Percentiles rank a stretch among this genome's conserved stretches.
Conservation (phyloP, 1,140 invertebrate genomes). For the Lysiphlebus fabarum region DNA sequence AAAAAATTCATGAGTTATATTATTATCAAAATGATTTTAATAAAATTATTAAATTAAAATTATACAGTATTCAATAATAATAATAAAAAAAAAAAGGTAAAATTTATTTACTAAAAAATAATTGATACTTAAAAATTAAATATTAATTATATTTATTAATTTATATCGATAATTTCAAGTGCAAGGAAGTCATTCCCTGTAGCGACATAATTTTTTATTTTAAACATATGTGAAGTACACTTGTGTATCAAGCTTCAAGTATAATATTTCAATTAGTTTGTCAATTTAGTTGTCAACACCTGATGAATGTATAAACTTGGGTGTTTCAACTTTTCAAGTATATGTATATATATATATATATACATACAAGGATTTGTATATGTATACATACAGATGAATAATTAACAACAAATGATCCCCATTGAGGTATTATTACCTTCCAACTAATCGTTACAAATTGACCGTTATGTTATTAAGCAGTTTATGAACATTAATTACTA, state of each 20-base stretch:
- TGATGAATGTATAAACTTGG: slow-evolving; percentile 34
- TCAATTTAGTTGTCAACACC: slow-evolving; percentile 50
- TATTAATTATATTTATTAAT: too few relatives aligned
- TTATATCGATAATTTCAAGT: too few relatives aligned
- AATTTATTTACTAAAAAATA: too few relatives aligned
- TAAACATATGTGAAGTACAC: slow-evolving; percentile 25
- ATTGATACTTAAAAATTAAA: too few relatives aligned
- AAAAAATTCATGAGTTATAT: too few relatives aligned
- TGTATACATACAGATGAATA: slow-evolving; percentile 32
- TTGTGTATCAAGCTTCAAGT: slow-evolving; percentile 17
- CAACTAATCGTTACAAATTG: slow-evolving; percentile 48
- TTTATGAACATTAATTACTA: slow-evolving; percentile 39
- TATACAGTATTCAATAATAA: too few relatives aligned
- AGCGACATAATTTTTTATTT: slow-evolving; percentile 35
- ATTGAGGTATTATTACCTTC: slow-evolving; percentile 43
- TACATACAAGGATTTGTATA: too few relatives aligned
- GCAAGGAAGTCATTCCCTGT: not conserved
- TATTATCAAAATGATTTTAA: too few relatives aligned
- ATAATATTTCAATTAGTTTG: slow-evolving; percentile 50
- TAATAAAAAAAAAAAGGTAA: too few relatives aligned
- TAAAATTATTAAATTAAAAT: too few relatives aligned
- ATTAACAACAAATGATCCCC: slow-evolving; percentile 51
- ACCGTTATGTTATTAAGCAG: slow-evolving; percentile 49
- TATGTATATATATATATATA: too few relatives aligned
- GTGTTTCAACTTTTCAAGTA: slow-evolving; percentile 29